Evolutionary conservation across 2,797 vertebrate genomes (phyloP).

Genomic region (Danio choprae): DNA sequence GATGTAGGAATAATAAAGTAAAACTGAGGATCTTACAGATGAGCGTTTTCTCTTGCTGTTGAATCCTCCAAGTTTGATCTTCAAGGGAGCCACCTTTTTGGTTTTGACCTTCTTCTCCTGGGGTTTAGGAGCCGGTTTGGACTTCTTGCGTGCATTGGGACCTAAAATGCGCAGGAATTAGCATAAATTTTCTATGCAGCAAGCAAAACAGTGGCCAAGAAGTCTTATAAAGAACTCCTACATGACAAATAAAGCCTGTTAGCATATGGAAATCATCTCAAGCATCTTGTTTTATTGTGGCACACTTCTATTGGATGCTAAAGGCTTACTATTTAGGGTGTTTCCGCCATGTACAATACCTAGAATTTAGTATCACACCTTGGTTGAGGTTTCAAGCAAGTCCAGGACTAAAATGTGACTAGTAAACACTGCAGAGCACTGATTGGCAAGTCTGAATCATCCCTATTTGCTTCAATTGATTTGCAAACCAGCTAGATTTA

Average conservation of each 20-base stretch:
- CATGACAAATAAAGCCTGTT: not conserved
- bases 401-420: no score
- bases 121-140: conserved; percentile 88
- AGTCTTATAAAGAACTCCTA: not conserved
- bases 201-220: not conserved
- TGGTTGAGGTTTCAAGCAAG: no score
- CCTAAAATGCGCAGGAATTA: conserved; percentile 72
- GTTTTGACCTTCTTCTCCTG: conserved; percentile 96
- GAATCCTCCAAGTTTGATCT: conserved; percentile 96
- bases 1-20: not conserved
- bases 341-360: no score
- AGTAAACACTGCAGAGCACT: no score
- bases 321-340: no score
- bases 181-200: not conserved
- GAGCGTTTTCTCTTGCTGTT: conserved; percentile 96
- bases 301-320: no score
- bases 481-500: no score
- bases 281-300: not conserved
- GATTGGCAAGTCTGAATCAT: no score
- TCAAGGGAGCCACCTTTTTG: conserved; percentile 96
- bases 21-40: conserved; percentile 79
- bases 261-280: conserved; percentile 1
- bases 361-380: no score
- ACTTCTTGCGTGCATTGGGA: conserved; percentile 93
- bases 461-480: no score